Evolutionary conservation across 2,888 invertebrate genomes (phyloP).

Genomic region (Thalpophila matura): DNA sequence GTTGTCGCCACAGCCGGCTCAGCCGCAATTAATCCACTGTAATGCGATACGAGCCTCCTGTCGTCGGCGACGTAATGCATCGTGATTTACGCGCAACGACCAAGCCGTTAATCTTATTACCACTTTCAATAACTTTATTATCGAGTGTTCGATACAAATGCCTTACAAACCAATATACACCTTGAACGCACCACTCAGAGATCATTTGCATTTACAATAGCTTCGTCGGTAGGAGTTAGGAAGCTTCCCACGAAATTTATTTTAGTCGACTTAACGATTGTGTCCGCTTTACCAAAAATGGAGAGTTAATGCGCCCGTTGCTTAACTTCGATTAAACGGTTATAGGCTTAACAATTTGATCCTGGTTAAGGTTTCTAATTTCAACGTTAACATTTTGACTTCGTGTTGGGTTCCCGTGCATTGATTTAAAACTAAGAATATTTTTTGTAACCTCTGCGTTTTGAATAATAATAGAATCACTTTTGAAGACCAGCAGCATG

Average conservation of each 20-base stretch:
- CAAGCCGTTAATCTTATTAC: slow-evolving; percentile 90
- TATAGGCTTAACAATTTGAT: slow-evolving; percentile 72
- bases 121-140: slow-evolving; percentile 90
- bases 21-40: slow-evolving; percentile 88
- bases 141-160: slow-evolving; percentile 75
- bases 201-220: slow-evolving; percentile 72
- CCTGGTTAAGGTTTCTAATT: slow-evolving; percentile 69
- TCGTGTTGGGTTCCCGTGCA: slow-evolving; percentile 42
- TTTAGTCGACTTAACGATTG: slow-evolving; percentile 86
- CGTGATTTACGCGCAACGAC: slow-evolving; percentile 88
- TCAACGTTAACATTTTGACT: slow-evolving; percentile 60
- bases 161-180: slow-evolving; percentile 79
- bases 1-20: slow-evolving; percentile 80
- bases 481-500: slow-evolving; percentile 57
- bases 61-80: slow-evolving; percentile 88
- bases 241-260: slow-evolving; percentile 87
- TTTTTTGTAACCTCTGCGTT: slow-evolving; percentile 68
- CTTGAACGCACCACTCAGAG: slow-evolving; percentile 74
- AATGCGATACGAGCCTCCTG: slow-evolving; percentile 88
- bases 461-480: slow-evolving; percentile 71
- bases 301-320: slow-evolving; percentile 80
- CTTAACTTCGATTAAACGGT: slow-evolving; percentile 80
- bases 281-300: slow-evolving; percentile 81
- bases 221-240: slow-evolving; percentile 75
- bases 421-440: slow-evolving; percentile 66